Percentiles rank a stretch among this genome's conserved stretches.
phyloP scores from a whole-genome alignment of 1,140 invertebrate genomes.

The Antheraea pernyi region DNA sequence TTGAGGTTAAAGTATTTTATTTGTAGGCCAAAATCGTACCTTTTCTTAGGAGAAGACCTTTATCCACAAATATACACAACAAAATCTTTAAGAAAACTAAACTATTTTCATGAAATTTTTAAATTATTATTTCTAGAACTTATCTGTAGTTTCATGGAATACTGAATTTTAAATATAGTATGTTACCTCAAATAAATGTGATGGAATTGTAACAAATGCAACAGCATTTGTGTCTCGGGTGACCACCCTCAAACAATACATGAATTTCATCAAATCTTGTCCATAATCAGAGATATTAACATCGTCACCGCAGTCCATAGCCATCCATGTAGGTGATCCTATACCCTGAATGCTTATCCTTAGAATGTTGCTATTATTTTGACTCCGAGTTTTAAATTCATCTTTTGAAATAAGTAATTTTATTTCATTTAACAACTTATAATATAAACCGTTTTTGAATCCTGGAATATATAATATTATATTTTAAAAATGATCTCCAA shows the following conservation, averaged over 20 bases:
- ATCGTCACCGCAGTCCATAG: slow-evolving; percentile 70
- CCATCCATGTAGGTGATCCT: slow-evolving; percentile 88
- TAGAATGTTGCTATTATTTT: slow-evolving; percentile 81
- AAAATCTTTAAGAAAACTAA: too few species aligned
- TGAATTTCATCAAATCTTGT: slow-evolving; percentile 85
- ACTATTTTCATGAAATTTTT: too few species aligned
- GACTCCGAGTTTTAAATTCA: slow-evolving; percentile 70
- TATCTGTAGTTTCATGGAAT: too few species aligned
- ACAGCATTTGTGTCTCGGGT: slow-evolving; percentile 86
- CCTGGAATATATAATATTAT: slow-evolving; percentile 32
- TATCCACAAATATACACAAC: too few species aligned
- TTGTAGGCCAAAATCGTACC: too few species aligned
- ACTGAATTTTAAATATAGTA: background rate
- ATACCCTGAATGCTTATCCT: slow-evolving; percentile 87
- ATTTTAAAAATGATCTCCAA: too few species aligned
- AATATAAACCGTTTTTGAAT: slow-evolving; percentile 74
- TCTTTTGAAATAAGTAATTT: slow-evolving; percentile 73
- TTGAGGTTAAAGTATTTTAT: too few species aligned
- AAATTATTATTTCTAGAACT: too few species aligned
- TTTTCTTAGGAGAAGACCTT: too few species aligned
- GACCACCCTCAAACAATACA: slow-evolving; percentile 85
- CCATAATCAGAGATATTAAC: slow-evolving; percentile 51
- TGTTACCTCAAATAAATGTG: slow-evolving; percentile 85
- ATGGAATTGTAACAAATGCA: slow-evolving; percentile 87
- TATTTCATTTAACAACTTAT: slow-evolving; percentile 69